Evolutionary conservation across 2,113 vertebrate species (phyloP), one percentile per base, ranked within the genome.

Genomic region (Octodon degus): DNA sequence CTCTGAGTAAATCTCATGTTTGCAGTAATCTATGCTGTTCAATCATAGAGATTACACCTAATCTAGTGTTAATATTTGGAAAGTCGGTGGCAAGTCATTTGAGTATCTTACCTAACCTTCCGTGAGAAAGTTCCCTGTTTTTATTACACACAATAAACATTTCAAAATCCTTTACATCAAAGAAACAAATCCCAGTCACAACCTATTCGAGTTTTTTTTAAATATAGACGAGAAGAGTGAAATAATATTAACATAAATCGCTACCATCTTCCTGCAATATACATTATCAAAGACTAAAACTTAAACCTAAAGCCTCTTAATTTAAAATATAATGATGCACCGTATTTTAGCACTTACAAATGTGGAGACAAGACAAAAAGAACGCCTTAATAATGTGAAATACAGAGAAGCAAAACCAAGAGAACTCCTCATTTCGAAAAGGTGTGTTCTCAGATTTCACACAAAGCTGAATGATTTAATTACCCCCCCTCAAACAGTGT

Each of bases 401-500:
- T 50, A 40, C 83, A 34, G 0, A 67, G 32, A 95, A 62, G 25
- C 67, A 63, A 80, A 96, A 81, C 43, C 5, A 80, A 7, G 53
- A 94, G 77, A 70, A 79, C 53, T 43, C 65, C 90, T 79, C 32
- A 92, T 55, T 94, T 86, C 34, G 2, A 37, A 58, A 85, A 97
- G 79, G 40, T 63, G 27, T 58, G 30, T 82, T 95, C 65, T 84
- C 32, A 32, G 47, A 89, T 63, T 85, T 90, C 27, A 70, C 60
- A 65, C n/a, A 77, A 7, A 92, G 24, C 79, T 87, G 65, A 91
- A 88, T 47, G 93, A 90, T 72, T 37, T 85, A 63, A 70, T 91
- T 88, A 93, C 40, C 89, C 24, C 37, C 94, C 90, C 81, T 94
- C 22, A 89, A 93, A n/a, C 77, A 76, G 19, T 53, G 82, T 95